Percentiles rank a stretch among this genome's conserved stretches.
These are phyloP conservation scores for Yponomeuta sedellus DNA, from an alignment of 2,888 invertebrate species.

Conservation along the genomic window DNA sequence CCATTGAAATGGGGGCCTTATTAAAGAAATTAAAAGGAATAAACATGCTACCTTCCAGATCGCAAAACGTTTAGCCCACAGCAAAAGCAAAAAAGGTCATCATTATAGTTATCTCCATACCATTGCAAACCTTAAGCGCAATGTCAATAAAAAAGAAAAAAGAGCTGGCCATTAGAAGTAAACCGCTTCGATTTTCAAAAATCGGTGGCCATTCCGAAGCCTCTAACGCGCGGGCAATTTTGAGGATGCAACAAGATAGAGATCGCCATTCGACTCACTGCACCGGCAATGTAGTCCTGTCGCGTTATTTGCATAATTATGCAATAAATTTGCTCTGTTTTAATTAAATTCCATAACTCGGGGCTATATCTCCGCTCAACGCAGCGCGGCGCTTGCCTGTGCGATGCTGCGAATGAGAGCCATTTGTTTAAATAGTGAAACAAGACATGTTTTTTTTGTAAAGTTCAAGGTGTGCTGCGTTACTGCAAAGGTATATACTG, in stretches of 20 bases:
- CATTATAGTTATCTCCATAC: too few species aligned
- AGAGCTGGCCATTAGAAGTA: neutral
- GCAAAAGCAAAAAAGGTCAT: too few species aligned
- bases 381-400: slow-evolving; percentile 1
- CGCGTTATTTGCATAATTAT: slow-evolving; percentile 24
- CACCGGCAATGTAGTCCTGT: slow-evolving; percentile 17
- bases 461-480: too few species aligned
- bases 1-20: neutral
- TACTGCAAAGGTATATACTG: too few species aligned
- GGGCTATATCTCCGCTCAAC: slow-evolving; percentile 17
- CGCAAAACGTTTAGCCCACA: neutral
- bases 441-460: too few species aligned
- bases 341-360: slow-evolving; percentile 31
- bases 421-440: too few species aligned
- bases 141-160: neutral
- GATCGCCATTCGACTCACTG: slow-evolving; percentile 16
- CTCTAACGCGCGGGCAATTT: neutral
- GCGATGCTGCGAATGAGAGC: neutral
- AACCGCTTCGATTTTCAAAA: neutral
- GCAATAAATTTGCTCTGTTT: slow-evolving; percentile 27
- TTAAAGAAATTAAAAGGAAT: neutral
- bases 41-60: neutral
- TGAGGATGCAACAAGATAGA: slow-evolving; percentile 17
- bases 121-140: too few species aligned
- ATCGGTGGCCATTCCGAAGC: neutral